Evolutionary conservation across 2,888 invertebrate species (phyloP), one percentile per base, ranked within the genome.

Genomic region (Belgica antarctica): DNA sequence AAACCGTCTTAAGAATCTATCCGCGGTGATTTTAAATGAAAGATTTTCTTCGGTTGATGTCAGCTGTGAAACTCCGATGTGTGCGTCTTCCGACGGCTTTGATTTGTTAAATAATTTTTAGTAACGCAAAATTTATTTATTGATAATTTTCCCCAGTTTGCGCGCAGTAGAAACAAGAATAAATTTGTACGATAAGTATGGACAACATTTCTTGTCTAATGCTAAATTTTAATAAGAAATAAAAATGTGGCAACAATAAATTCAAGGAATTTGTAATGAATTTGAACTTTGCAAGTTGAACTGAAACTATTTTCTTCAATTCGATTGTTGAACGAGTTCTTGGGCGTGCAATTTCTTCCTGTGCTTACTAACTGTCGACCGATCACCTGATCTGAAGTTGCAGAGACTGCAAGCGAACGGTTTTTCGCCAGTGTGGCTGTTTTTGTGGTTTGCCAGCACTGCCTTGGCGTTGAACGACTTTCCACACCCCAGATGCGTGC

Each of bases 111-210:
- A 15, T 41, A 34, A 34, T 41, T 41, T 41, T n/a, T 41, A 10
- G 15, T 41, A n/a, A 10, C 12, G 4, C 41, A 15, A 41, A 41
- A 41, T 41, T 41, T 41, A 41, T 41, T 41, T 41, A 41, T 41
- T 41, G 41, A 41, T 41, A 2, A 41, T 41, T 12, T 41, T 41
- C 41, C 41, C 12, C 41, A 41, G 41, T 41, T 41, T 41, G 41
- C 41, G 41, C 41, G 3, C 15, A 41, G 41, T 12, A 41, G 10
- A 41, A 41, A n/a, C 15, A 5, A 41, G n/a, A 5, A 52, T 22
- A 52, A 17, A 52, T 52, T 52, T 52, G 52, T 52, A 52, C 52
- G 41, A 52, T 41, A n/a, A 41, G 15, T 41, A n/a, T 4, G 7
- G 15, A 41, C 3, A 7, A 12, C 15, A 41, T 52, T 52, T 52